These are phyloP conservation scores for Helicorthomorpha holstii DNA, from an alignment of 1,140 invertebrate genomes.

Conservation along the genomic window DNA sequence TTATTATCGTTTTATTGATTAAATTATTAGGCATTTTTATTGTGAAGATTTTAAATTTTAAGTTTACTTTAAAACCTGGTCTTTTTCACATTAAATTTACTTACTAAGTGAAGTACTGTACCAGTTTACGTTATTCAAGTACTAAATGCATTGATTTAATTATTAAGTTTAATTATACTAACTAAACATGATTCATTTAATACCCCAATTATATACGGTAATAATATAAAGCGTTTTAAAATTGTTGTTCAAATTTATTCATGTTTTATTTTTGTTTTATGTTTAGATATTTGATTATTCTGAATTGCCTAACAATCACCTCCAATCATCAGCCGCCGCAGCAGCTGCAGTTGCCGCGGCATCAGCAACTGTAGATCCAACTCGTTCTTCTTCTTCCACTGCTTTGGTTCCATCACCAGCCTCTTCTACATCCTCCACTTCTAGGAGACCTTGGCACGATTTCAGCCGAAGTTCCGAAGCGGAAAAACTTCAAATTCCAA, in stretches of 20 bases:
- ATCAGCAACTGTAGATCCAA: conserved; percentile 2
- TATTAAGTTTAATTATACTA: no score
- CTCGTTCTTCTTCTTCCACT: conserved; percentile 9
- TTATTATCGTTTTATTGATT: no score
- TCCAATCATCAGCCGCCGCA: neutral
- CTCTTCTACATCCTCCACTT: conserved; percentile 3
- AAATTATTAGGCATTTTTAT: no score
- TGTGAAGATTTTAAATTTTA: no score
- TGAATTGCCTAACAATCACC: conserved; percentile 16
- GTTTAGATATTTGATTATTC: conserved; percentile 20
- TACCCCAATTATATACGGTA: no score
- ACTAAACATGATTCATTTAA: no score
- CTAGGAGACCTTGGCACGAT: conserved; percentile 28
- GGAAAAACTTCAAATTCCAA: conserved; percentile 92
- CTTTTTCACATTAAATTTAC: no score
- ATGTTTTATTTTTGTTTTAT: neutral
- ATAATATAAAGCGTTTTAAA: neutral
- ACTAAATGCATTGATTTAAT: no score
- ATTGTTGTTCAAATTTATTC: neutral
- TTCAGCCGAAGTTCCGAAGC: conserved; percentile 81
- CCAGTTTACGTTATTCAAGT: no score
- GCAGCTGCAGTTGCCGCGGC: conserved; percentile 5
- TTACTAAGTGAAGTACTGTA: no score
- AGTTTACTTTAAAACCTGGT: no score
- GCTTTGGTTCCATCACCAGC: conserved; percentile 5